A percentile compares a stretch with the other conserved stretches of the same genome.
Evolutionary conservation across 1,140 invertebrate species (phyloP).

Genomic region (Habropoda laboriosa): DNA sequence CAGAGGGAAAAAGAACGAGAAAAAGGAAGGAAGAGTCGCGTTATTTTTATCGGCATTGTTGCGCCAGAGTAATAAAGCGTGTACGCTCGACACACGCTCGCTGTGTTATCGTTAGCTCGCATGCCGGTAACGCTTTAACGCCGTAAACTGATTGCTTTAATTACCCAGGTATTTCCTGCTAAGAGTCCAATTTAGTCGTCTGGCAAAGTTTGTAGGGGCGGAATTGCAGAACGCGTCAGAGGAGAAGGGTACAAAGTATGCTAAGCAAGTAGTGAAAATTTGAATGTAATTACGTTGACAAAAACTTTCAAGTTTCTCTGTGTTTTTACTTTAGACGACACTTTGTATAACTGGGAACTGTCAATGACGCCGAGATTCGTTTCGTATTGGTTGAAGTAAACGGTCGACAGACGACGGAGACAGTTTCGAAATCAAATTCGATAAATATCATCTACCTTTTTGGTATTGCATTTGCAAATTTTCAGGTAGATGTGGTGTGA

Average conservation of each 20-base stretch:
- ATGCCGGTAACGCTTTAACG: slow-evolving; percentile 39
- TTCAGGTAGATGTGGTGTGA: too few relatives aligned
- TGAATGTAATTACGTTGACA: not conserved
- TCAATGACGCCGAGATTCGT: too few relatives aligned
- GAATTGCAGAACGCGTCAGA: slow-evolving; percentile 1
- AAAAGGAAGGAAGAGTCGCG: not conserved
- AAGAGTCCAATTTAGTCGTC: slow-evolving; percentile 68
- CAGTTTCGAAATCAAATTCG: too few relatives aligned
- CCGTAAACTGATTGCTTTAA: slow-evolving; percentile 70
- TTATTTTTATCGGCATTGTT: slow-evolving; percentile 11
- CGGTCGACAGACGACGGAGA: too few relatives aligned
- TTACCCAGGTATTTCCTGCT: slow-evolving; percentile 65
- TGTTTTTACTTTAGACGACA: not conserved
- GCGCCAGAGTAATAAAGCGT: slow-evolving; percentile 12
- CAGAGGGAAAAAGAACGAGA: not conserved
- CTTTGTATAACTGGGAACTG: not conserved
- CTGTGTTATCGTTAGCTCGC: slow-evolving; percentile 33
- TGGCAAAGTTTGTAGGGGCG: slow-evolving; percentile 48
- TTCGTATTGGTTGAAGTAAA: too few relatives aligned
- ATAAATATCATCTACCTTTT: too few relatives aligned
- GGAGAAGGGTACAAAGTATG: slow-evolving; percentile 1
- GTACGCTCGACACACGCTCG: slow-evolving; percentile 14
- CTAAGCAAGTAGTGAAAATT: not conserved
- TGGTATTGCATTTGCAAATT: too few relatives aligned
- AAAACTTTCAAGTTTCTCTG: not conserved